These are phyloP conservation scores for Maniola hyperantus DNA, from an alignment of 2,888 invertebrate genomes.

Conservation along the genomic window DNA sequence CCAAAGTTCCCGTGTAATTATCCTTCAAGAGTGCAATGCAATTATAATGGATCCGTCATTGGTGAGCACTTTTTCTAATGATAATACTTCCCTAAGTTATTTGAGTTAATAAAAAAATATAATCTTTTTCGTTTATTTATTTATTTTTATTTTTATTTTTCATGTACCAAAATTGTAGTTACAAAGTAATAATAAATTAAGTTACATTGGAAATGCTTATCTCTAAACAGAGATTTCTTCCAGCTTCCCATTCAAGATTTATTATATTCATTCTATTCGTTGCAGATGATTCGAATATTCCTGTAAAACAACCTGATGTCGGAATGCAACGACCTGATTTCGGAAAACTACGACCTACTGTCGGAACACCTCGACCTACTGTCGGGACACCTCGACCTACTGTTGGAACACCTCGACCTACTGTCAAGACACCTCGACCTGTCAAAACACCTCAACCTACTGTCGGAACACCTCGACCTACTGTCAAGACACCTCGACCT, in stretches of 20 bases:
- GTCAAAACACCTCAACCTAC: no score
- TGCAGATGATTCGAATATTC: not conserved
- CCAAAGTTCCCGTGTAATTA: conserved; percentile 90
- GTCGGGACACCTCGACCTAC: not conserved
- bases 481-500: not conserved
- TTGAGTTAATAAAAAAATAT: no score
- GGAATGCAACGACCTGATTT: not conserved
- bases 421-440: not conserved
- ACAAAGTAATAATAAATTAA: no score
- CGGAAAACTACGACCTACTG: not conserved
- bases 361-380: not conserved
- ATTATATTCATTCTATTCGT: no score
- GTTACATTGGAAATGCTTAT: no score
- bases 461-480: not conserved
- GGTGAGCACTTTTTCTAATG: conserved; percentile 28
- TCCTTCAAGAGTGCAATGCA: conserved; percentile 52
- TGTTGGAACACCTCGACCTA: not conserved
- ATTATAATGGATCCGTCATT: not conserved
- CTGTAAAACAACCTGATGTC: not conserved
- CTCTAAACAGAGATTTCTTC: no score
- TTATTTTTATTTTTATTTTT: no score
- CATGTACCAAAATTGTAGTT: no score
- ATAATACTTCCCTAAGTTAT: no score
- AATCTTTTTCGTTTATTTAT: no score
- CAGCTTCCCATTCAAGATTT: no score